Base-by-base conservation (phyloP, 2,113 vertebrate species). In the Nettapus auritus region DNA sequence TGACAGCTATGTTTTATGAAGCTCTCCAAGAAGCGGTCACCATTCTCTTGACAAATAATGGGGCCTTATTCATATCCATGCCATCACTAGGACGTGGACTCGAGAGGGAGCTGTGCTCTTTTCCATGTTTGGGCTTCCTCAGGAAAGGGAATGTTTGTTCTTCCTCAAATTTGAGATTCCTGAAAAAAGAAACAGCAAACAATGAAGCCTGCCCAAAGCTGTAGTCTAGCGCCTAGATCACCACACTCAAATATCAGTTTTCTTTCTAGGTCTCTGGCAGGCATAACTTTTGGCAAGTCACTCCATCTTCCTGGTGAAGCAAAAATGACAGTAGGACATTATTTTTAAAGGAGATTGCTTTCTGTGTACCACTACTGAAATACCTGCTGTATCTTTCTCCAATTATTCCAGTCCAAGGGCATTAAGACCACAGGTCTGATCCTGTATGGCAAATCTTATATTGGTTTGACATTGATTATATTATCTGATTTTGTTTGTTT, bases 151-250 rank as follows among this genome's bases (percentile, higher is more conserved):
- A 13, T 46, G 40, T 4, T 74, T 71, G 6, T 2, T 57, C 64
- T 60, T 38, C 9, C 53, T 56, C n/a, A 26, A 13, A 11, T 64
- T 3, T 55, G 22, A 60, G 29, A 64, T 46, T 60, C 6, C 19
- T 11, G 6, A 2, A 4, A 48, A 2, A 4, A 50, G 11, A 13
- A 15, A 4, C 13, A 53, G 7, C 28, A 19, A 76, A 6, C 5
- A 59, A 63, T 17, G 4, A 48, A 74, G 9, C 2, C 2, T 57
- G 36, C 8, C 5, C 44, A n/a, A 75, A 57, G 1, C 2, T 44
- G 18, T 60, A 6, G 4, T 67, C 8, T 59, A 0, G 5, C 31
- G 15, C 16, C 5, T 36, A 3, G 38, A 46, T 73, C 34, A 76
- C 29, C 11, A 14, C 4, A 11, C 1, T 42, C 17, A 9, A 6